A percentile compares a stretch with the other conserved stretches of the same genome.
phyloP scores from a whole-genome alignment of 1,140 invertebrate genomes.

The Euschistus heros region DNA sequence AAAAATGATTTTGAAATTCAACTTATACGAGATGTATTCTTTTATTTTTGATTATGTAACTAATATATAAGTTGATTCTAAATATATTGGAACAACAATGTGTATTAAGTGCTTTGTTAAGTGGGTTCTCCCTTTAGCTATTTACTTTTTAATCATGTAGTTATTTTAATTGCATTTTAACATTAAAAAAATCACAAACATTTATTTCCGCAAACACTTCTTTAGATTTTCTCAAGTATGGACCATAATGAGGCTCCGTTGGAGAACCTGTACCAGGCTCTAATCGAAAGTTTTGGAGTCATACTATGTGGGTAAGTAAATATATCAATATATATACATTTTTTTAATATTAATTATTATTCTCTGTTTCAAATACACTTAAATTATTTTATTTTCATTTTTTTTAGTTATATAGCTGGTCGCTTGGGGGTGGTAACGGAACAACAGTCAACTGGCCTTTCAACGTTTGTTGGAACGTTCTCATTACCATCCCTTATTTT shows the following conservation, averaged over 20 bases:
- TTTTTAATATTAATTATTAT: constrained; percentile 26
- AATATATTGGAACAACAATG: no score
- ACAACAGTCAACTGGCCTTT: constrained; percentile 80
- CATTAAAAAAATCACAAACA: no score
- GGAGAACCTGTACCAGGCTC: constrained; percentile 77
- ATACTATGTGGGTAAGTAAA: constrained; percentile 71
- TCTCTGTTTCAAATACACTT: constrained; percentile 17
- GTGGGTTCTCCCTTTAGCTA: no score
- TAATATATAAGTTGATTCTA: no score
- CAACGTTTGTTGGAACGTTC: constrained; percentile 87
- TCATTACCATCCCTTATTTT: constrained; percentile 87
- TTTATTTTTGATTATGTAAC: no score
- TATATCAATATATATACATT: constrained; percentile 17
- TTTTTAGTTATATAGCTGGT: constrained; percentile 76
- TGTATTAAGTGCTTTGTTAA: no score
- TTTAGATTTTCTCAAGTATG: not conserved
- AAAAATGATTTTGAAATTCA: no score
- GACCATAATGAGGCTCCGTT: constrained; percentile 39
- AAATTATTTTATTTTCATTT: constrained; percentile 31
- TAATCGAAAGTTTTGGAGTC: constrained; percentile 83
- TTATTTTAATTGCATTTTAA: no score
- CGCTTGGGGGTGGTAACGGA: constrained; percentile 71
- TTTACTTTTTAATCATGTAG: no score
- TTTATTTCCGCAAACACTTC: no score
- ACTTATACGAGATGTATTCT: no score